Conservation (phyloP, 2,113 vertebrate genomes). For the Melanerpes aurifrons region DNA sequence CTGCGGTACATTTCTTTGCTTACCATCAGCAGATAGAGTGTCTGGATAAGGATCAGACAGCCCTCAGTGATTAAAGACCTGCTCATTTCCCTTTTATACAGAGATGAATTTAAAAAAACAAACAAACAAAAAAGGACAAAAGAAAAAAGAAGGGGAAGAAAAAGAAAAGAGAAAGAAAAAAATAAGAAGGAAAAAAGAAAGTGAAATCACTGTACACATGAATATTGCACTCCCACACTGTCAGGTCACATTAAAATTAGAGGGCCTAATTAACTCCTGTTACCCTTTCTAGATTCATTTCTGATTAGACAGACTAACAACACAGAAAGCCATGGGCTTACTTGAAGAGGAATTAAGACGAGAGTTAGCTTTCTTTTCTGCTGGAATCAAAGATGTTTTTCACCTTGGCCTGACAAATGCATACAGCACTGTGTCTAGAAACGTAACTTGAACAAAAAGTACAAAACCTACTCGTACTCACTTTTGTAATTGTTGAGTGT, state of each 20-base stretch:
- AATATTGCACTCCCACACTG: neutral
- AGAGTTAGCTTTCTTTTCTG: neutral
- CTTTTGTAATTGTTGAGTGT: neutral
- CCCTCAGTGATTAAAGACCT: neutral
- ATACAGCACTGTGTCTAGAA: neutral
- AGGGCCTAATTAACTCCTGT: neutral
- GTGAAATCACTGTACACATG: neutral
- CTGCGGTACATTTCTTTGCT: neutral
- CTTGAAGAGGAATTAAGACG: neutral
- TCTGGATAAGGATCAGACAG: neutral
- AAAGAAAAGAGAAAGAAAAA: too few relatives aligned
- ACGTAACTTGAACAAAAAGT: neutral
- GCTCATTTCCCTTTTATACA: neutral
- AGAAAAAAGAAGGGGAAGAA: too few relatives aligned
- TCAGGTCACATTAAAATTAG: neutral
- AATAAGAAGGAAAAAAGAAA: neutral
- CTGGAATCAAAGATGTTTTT: neutral
- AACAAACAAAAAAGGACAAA: rapidly evolving
- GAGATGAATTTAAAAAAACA: neutral
- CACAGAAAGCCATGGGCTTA: neutral
- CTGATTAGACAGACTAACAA: neutral
- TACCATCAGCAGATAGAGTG: rapidly evolving
- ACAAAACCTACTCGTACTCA: neutral
- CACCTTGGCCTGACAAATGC: neutral
- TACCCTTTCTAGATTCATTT: neutral